Base-by-base conservation (phyloP, 2,888 invertebrate species). In the Drosophila recens region DNA sequence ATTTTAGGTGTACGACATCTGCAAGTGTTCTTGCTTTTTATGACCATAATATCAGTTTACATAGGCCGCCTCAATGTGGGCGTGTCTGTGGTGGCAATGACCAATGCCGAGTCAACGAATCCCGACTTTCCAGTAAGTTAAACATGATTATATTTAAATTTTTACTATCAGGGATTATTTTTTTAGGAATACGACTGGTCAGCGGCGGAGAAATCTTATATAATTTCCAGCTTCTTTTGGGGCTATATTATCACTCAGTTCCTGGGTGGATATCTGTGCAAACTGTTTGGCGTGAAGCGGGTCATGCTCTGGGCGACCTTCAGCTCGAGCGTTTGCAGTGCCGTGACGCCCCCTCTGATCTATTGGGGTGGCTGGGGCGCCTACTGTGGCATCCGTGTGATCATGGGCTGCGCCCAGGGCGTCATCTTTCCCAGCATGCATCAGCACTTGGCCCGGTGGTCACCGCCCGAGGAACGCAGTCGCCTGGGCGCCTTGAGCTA, bases 1-100 rank as follows among this genome's bases (percentile, higher is more conserved):
- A 74, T 90, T 13, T 82, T 95, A 57, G 96, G 96, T 45, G 92
- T 94, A 58, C 93, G 96, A 1, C 96, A 96, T 87, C 83, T 94
- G 9, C 96, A 96, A 88, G 93, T 94, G 0, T 75, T 94, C 2
- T 90, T 96, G 58, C 92, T 96, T 77, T 95, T 95, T 80, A 67
- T 94, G 1, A 94, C 94, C 0, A 93, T 95, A 77, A 91, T 94
- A 0, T 93, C 95, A 1, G 93, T 95, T 51, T 95, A 95, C 79
- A 94, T 94, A 2, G 94, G 95, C 59, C 93, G 96, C 34, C 94
- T 95, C 33, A 95, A 95, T 87, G 93, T 96, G 86, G 95, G 95
- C 0, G 95, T 96, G 0, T 95, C 95, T 0, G 94, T 96, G 46
- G 95, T 96, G 2, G 96, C 96, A n/a, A 96, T 96, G 96, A 95